Base-by-base conservation (phyloP, 2,797 vertebrate genomes). In the Rhinogobio ventralis region DNA sequence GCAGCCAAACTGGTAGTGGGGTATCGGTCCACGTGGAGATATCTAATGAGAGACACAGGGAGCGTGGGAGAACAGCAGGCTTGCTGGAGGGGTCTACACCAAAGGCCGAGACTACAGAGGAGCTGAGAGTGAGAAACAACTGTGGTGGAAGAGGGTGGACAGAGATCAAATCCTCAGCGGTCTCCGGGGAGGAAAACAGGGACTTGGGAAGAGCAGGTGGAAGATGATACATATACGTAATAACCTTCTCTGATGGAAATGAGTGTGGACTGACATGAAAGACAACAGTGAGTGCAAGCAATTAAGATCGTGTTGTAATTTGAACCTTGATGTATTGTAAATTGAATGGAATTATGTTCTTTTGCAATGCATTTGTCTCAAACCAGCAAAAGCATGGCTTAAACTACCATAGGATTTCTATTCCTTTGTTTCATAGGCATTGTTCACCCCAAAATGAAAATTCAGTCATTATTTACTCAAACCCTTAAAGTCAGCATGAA, bases 41-140 rank as follows among this genome's bases (percentile, higher is more conserved):
- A 45, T 75, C 88, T 94, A 92, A 93, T 90, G 91, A 90, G 90
- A 92, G 71, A 73, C 90, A 79, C 86, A 71, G 55, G 51, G 69
- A 84, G 84, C 69, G 69, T 90, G 90, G 89, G 79, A 88, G 33
- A 28, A 78, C 36, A 85, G 89, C 57, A 72, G 74, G 60, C 69
- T 87, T 79, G 60, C 86, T 79, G 73, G 67, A 85, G 79, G 86
- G 77, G 49, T 83, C 75, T 46, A 23, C 62, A 72, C 76, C 62
- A 79, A 84, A 86, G 83, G 55, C 75, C 68, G 33, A 46, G 25
- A 75, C 67, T 81, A 86, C 69, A 85, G 89, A 49, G 30, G 25
- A 79, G 62, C 81, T 55, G 60, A 79, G 83, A 73, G 33, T 25
- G 49, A 81, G 68, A 83, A 60, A 53, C 55, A 46, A 51, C 64